These are phyloP conservation scores for Lytechinus variegatus DNA, from an alignment of 35 echinoderm and acorn worm species.

Conservation along the genomic window DNA sequence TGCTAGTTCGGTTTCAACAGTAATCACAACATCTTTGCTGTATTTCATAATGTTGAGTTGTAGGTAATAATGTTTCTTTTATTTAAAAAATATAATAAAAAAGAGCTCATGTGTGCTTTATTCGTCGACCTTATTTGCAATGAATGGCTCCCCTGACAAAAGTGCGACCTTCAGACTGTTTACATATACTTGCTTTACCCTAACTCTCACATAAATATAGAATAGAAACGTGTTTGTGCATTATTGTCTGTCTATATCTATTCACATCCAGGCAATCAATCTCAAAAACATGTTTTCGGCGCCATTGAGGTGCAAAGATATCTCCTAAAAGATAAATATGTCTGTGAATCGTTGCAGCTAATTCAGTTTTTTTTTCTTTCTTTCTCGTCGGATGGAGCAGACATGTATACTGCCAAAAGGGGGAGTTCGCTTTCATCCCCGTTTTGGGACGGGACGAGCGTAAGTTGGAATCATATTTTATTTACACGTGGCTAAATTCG, in stretches of 20 bases:
- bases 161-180: too few relatives aligned
- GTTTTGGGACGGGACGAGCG: neutral
- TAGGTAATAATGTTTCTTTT: too few relatives aligned
- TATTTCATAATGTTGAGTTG: too few relatives aligned
- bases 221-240: neutral
- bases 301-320: neutral
- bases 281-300: neutral
- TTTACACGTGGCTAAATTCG: slow-evolving; percentile 11
- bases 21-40: too few relatives aligned
- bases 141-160: too few relatives aligned
- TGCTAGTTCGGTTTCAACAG: too few relatives aligned
- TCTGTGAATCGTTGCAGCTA: neutral
- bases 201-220: neutral
- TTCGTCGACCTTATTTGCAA: too few relatives aligned
- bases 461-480: neutral
- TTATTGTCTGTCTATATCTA: neutral
- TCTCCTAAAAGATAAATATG: neutral
- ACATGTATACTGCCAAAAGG: neutral
- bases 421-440: neutral
- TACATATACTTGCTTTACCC: too few relatives aligned
- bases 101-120: too few relatives aligned
- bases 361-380: neutral
- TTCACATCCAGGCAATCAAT: neutral
- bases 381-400: neutral
- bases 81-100: too few relatives aligned